phyloP scores from a whole-genome alignment of 2,797 vertebrate genomes.

The Naso thynnoides region DNA sequence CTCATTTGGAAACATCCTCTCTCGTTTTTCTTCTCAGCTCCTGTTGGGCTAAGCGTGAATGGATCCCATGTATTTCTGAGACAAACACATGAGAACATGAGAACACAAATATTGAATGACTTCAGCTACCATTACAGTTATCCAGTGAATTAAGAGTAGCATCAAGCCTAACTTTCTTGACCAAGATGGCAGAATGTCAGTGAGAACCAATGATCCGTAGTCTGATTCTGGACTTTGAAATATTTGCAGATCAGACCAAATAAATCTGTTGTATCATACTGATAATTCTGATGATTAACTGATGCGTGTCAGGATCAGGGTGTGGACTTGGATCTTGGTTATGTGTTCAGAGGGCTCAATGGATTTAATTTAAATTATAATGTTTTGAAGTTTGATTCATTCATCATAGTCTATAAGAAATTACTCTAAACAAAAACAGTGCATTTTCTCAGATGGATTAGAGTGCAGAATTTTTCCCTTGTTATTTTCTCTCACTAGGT shows the following conservation, averaged over 20 bases:
- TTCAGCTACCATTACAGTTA: neutral
- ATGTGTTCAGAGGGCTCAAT: neutral
- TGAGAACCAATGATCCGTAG: neutral
- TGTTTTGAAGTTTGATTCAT: too few species aligned
- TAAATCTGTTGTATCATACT: conserved; percentile 4
- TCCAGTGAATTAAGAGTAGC: neutral
- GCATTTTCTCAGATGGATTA: neutral
- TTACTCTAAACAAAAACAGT: neutral
- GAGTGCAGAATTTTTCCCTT: neutral
- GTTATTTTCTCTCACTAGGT: neutral
- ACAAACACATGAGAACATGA: conserved; percentile 13
- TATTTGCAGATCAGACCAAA: neutral
- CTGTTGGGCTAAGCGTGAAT: conserved; percentile 84
- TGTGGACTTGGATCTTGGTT: neutral
- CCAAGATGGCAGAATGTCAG: neutral
- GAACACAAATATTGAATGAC: neutral
- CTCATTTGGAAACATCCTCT: conserved; percentile 73
- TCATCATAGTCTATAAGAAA: neutral
- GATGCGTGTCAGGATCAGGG: neutral
- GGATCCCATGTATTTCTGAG: conserved; percentile 88
- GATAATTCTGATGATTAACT: neutral
- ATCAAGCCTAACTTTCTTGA: neutral
- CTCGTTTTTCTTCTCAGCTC: conserved; percentile 84
- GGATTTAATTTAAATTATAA: too few species aligned
- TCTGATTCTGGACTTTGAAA: neutral